These are phyloP conservation scores for Porites australiensis DNA, from an alignment of 64 coral and sea anemone genomes.

Conservation along the genomic window DNA sequence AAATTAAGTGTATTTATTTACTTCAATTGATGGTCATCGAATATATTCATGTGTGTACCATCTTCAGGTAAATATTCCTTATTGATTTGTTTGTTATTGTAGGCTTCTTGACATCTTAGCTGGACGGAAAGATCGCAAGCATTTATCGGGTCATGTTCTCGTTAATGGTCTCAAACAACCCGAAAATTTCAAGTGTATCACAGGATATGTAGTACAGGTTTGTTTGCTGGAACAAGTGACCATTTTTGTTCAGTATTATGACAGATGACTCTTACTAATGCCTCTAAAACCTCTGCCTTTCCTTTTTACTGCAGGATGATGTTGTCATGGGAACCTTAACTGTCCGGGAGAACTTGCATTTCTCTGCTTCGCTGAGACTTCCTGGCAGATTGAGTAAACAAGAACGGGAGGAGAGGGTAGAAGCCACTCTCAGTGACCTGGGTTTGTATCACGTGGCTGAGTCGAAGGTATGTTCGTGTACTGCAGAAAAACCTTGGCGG, in stretches of 20 bases:
- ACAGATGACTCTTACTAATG: no score
- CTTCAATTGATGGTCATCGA: no score
- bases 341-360: constrained; percentile 65
- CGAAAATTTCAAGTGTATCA: constrained; percentile 88
- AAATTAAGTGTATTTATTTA: no score
- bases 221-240: not conserved
- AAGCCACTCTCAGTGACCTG: constrained; percentile 54
- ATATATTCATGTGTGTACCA: no score
- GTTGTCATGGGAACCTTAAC: constrained; percentile 92
- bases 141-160: constrained; percentile 79
- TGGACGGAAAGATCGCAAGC: constrained; percentile 73
- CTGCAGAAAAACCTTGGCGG: no score
- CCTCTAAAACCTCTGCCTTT: not conserved
- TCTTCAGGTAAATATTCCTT: no score
- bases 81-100: not conserved
- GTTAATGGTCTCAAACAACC: constrained; percentile 81
- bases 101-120: constrained; percentile 87
- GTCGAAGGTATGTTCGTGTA: not conserved
- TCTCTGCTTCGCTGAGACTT: constrained; percentile 48
- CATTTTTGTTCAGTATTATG: no score
- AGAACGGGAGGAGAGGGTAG: constrained; percentile 37
- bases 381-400: constrained; percentile 25
- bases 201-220: constrained; percentile 98
- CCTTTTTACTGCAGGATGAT: constrained; percentile 72
- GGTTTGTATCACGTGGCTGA: constrained; percentile 62